Conservation (phyloP, 53 echinoderm and acorn worm genomes). For the Paelopatides confundens region DNA sequence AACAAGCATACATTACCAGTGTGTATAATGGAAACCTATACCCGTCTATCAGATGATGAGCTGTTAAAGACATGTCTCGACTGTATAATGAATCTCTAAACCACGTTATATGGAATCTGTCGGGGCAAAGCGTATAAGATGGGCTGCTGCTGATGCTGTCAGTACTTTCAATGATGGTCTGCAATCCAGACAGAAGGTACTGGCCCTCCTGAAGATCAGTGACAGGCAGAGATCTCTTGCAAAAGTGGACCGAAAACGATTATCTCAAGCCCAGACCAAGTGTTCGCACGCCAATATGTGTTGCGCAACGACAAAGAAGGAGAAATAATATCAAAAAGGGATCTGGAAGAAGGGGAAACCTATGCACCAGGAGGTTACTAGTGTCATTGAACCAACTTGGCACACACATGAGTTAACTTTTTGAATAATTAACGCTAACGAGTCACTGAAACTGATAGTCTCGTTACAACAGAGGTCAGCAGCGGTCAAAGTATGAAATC, state of each 20-base stretch:
- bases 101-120: slow-evolving; percentile 17
- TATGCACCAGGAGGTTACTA: slow-evolving; percentile 24
- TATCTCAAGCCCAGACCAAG: neutral
- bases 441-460: too few species aligned
- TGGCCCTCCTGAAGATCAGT: slow-evolving; percentile 1
- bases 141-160: slow-evolving; percentile 41
- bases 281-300: neutral
- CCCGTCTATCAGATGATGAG: neutral
- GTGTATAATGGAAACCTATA: neutral
- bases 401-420: too few species aligned
- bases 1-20: slow-evolving; percentile 6
- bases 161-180: slow-evolving; percentile 45
- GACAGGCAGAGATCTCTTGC: neutral
- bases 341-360: slow-evolving; percentile 44
- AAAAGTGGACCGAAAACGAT: neutral
- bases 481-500: too few species aligned
- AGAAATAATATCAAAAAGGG: slow-evolving; percentile 42
- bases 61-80: slow-evolving; percentile 2
- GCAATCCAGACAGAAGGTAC: neutral
- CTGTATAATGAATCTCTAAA: slow-evolving; percentile 29
- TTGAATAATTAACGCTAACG: too few species aligned
- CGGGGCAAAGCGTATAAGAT: slow-evolving; percentile 33
- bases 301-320: neutral
- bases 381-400: neutral
- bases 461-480: too few species aligned